These are phyloP conservation scores for Philopotamus ludificatus DNA, from an alignment of 1,140 invertebrate species.

Conservation along the genomic window DNA sequence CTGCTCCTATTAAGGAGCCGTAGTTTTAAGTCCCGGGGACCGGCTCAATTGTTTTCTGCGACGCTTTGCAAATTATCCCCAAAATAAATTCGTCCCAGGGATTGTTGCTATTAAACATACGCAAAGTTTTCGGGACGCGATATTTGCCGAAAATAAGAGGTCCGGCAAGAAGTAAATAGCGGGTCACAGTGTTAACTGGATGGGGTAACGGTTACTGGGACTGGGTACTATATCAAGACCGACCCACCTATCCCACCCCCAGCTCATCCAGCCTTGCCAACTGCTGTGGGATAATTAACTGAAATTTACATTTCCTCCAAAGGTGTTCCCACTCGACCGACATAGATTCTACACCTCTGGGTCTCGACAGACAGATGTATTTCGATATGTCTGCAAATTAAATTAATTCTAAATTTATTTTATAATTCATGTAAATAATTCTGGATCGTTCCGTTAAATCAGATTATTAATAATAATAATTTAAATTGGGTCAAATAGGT, in stretches of 20 bases:
- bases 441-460: too few relatives aligned
- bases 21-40: constrained; percentile 22
- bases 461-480: too few relatives aligned
- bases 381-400: too few relatives aligned
- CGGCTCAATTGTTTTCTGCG: constrained; percentile 19
- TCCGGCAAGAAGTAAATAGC: neutral
- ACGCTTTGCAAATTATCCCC: constrained; percentile 21
- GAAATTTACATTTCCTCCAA: constrained; percentile 35
- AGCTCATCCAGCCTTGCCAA: constrained; percentile 2
- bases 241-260: too few relatives aligned
- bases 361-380: too few relatives aligned
- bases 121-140: neutral
- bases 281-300: constrained; percentile 31
- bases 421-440: too few relatives aligned
- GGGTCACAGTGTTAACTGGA: neutral
- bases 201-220: neutral
- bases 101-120: neutral
- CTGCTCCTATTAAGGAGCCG: constrained; percentile 31
- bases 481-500: too few relatives aligned
- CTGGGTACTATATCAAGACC: neutral
- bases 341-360: too few relatives aligned
- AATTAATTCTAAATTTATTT: too few relatives aligned
- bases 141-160: neutral
- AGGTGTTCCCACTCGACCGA: constrained; percentile 22
- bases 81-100: neutral